Percentiles rank a stretch among this genome's conserved stretches.
phyloP scores from a whole-genome alignment of 2,888 invertebrate genomes.

The Coenonympha glycerion region DNA sequence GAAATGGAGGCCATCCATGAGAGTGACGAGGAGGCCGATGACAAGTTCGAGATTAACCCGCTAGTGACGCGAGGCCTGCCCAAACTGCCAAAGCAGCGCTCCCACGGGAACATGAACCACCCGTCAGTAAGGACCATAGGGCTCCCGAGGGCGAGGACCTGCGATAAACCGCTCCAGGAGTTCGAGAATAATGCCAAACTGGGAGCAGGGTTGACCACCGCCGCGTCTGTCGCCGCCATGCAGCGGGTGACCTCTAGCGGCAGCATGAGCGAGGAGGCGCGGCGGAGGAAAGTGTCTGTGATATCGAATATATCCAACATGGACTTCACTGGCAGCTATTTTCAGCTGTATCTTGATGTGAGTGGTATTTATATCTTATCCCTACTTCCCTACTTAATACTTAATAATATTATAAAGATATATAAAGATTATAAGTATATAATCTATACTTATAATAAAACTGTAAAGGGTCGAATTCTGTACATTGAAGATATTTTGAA shows the following conservation, averaged over 20 bases:
- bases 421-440: too few relatives aligned
- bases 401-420: too few relatives aligned
- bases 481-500: too few relatives aligned
- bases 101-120: slow-evolving; percentile 64
- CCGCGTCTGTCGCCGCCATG: slow-evolving; percentile 67
- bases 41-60: slow-evolving; percentile 72
- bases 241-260: slow-evolving; percentile 66
- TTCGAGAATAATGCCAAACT: slow-evolving; percentile 52
- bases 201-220: slow-evolving; percentile 54
- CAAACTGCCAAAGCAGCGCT: slow-evolving; percentile 57
- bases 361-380: slow-evolving; percentile 33
- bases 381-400: too few relatives aligned
- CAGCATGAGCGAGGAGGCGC: slow-evolving; percentile 70
- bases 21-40: slow-evolving; percentile 78
- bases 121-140: slow-evolving; percentile 64
- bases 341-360: slow-evolving; percentile 81
- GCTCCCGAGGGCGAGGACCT: slow-evolving; percentile 65
- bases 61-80: slow-evolving; percentile 55
- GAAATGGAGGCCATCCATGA: slow-evolving; percentile 83
- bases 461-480: too few relatives aligned
- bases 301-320: slow-evolving; percentile 83
- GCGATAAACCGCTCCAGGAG: slow-evolving; percentile 67
- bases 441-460: too few relatives aligned
- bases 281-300: slow-evolving; percentile 79
- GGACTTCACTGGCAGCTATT: slow-evolving; percentile 84